phyloP scores from a whole-genome alignment of 1,140 invertebrate genomes.

The Drosophila tsacasi region DNA sequence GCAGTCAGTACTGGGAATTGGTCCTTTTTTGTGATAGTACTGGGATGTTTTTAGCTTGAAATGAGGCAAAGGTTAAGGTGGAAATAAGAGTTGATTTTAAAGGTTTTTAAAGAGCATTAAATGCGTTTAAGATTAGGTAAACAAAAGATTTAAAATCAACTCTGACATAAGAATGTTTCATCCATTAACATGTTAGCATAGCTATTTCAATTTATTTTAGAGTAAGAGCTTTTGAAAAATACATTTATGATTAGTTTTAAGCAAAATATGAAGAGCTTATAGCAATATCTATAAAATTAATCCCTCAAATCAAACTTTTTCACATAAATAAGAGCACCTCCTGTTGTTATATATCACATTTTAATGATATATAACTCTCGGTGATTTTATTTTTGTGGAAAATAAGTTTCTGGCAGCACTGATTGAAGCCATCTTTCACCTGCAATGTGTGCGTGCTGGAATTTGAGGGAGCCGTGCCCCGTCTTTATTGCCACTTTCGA shows the following conservation, averaged over 20 bases:
- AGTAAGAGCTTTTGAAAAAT: no score
- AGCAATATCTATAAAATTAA: neutral
- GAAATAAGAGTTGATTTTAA: neutral
- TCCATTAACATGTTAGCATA: no score
- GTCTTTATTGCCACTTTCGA: slow-evolving; percentile 79
- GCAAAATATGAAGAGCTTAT: no score
- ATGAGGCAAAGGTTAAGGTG: no score
- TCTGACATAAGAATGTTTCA: no score
- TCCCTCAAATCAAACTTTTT: no score
- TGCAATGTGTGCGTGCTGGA: slow-evolving; percentile 63
- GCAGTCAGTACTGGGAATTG: neutral
- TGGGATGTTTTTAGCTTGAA: neutral
- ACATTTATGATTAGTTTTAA: no score
- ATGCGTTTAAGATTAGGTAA: neutral
- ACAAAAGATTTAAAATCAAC: no score
- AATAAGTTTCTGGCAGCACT: neutral
- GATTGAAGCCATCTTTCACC: slow-evolving; percentile 20
- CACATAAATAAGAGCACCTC: neutral
- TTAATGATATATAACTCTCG: neutral
- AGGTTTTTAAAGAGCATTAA: neutral
- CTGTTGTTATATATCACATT: neutral
- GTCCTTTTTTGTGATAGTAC: neutral
- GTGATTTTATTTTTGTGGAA: neutral
- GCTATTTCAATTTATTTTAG: no score
- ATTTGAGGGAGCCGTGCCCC: slow-evolving; percentile 43